A percentile compares a stretch with the other conserved stretches of the same genome.
Conservation (phyloP, 2,888 invertebrate genomes). For the Ariolimax columbianus region DNA sequence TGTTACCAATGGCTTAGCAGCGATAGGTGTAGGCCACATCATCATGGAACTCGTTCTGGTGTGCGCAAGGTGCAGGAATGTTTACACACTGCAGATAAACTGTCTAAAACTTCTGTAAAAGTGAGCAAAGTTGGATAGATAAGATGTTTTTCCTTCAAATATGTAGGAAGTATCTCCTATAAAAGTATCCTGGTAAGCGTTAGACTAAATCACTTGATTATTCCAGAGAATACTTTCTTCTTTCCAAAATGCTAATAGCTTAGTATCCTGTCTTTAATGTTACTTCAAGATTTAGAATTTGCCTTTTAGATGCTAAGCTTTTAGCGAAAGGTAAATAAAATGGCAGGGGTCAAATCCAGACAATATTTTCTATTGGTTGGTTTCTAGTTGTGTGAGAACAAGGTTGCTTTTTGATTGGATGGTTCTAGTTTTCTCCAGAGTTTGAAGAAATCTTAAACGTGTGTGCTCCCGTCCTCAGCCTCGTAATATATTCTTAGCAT, state of each 20-base stretch:
- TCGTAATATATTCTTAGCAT: slow-evolving; percentile 1
- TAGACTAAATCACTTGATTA: not conserved
- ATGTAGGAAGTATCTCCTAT: not conserved
- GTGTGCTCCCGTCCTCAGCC: slow-evolving; percentile 33
- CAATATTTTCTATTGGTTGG: slow-evolving; percentile 28
- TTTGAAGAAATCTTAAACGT: not conserved
- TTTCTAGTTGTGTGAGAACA: not conserved
- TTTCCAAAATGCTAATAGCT: not conserved
- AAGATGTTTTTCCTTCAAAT: not conserved
- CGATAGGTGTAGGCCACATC: slow-evolving; percentile 57
- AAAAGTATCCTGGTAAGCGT: not conserved
- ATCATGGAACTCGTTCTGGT: slow-evolving; percentile 39
- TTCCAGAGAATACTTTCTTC: not conserved
- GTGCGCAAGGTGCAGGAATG: not conserved
- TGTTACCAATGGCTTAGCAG: slow-evolving; percentile 57
- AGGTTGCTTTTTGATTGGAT: slow-evolving; percentile 15
- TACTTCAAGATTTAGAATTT: no score
- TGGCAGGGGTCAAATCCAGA: slow-evolving; percentile 18
- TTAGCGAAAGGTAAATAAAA: slow-evolving; percentile 20
- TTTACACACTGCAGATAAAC: not conserved
- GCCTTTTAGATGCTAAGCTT: no score
- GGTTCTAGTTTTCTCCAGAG: slow-evolving; percentile 16
- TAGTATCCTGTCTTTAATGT: no score
- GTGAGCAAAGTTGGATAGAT: not conserved
- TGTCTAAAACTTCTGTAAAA: not conserved